Conservation (phyloP, 1,140 invertebrate genomes). For the Hypothenemus hampei region DNA sequence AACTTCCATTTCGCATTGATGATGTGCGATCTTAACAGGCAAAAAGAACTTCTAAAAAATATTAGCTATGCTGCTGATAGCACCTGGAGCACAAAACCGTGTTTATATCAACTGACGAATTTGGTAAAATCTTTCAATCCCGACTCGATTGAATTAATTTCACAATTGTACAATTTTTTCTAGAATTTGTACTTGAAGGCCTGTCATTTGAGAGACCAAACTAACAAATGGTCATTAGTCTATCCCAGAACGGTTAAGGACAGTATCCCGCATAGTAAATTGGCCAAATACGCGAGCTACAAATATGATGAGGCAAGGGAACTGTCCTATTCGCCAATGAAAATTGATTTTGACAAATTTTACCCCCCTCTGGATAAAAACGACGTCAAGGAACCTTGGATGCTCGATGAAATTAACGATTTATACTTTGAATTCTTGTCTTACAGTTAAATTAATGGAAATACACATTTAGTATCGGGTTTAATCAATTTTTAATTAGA, state of each 20-base stretch:
- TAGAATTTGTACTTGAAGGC: slow-evolving; percentile 1
- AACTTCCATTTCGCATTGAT: no score
- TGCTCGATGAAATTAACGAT: slow-evolving; percentile 40
- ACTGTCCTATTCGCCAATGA: slow-evolving; percentile 34
- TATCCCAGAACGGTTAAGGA: slow-evolving; percentile 35
- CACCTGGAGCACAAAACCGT: slow-evolving; percentile 27
- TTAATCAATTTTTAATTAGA: background rate
- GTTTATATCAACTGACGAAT: slow-evolving; percentile 26
- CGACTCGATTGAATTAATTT: background rate
- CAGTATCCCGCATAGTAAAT: slow-evolving; percentile 39
- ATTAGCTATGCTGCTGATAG: slow-evolving; percentile 21
- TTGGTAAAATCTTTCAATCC: slow-evolving; percentile 18
- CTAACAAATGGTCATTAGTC: slow-evolving; percentile 7
- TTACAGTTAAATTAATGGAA: slow-evolving; percentile 17
- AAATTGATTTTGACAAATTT: slow-evolving; percentile 10
- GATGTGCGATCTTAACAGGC: no score
- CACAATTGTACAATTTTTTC: background rate
- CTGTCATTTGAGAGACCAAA: background rate
- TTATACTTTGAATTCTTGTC: slow-evolving; percentile 33
- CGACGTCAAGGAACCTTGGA: slow-evolving; percentile 38
- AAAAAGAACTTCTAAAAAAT: no score
- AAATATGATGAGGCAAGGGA: slow-evolving; percentile 40
- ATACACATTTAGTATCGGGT: background rate
- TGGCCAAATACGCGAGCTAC: slow-evolving; percentile 39
- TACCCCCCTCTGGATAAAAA: slow-evolving; percentile 1